Evolutionary conservation across 2,888 invertebrate genomes (phyloP).

Genomic region (Octonoba sinensis): DNA sequence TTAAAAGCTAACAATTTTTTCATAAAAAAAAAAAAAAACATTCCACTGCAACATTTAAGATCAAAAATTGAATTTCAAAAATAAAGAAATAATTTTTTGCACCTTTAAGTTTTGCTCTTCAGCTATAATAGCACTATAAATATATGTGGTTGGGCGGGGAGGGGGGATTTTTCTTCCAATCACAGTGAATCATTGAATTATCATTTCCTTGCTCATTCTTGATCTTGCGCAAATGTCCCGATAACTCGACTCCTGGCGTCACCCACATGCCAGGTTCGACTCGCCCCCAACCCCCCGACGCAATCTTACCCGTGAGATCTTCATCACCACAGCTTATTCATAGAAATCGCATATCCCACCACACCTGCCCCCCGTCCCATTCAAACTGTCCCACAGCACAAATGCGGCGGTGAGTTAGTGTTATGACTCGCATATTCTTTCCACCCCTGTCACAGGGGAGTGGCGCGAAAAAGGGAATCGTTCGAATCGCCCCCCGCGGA

Average conservation of each 20-base stretch:
- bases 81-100: too few species aligned
- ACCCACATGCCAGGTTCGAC: constrained; percentile 9
- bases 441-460: constrained; percentile 5
- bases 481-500: not conserved
- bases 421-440: constrained; percentile 27
- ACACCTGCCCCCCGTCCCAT: constrained; percentile 19
- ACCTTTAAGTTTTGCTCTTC: too few species aligned
- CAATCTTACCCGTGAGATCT: constrained; percentile 56
- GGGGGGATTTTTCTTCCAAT: too few species aligned
- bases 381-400: constrained; percentile 15
- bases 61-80: too few species aligned
- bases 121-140: too few species aligned
- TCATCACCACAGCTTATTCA: constrained; percentile 21
- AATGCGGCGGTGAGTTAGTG: constrained; percentile 47
- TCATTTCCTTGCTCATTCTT: too few species aligned
- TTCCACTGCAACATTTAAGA: too few species aligned
- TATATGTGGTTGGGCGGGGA: too few species aligned
- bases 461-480: not conserved
- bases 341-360: not conserved
- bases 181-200: too few species aligned
- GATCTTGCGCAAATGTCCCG: constrained; percentile 7
- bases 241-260: constrained; percentile 34
- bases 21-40: too few species aligned
- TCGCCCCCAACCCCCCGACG: constrained; percentile 8
- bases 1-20: too few species aligned